Conservation (phyloP, 1,140 invertebrate genomes). For the Mizuhopecten yessoensis region DNA sequence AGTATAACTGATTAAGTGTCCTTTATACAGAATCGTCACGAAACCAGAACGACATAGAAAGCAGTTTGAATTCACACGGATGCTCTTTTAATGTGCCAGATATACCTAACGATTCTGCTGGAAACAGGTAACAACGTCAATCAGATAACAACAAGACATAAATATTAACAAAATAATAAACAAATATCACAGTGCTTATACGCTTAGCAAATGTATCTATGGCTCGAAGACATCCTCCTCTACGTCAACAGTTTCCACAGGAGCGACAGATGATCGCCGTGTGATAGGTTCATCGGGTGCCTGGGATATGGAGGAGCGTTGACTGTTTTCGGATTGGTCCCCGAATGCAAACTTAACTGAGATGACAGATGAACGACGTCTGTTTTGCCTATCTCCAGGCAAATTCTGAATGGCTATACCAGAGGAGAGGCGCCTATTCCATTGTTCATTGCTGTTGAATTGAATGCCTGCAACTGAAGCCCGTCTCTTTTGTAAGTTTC, state of each 20-base stretch:
- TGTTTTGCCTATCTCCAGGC: neutral
- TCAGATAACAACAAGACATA: no score
- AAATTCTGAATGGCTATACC: neutral
- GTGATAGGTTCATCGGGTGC: neutral
- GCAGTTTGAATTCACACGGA: no score
- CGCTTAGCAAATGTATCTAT: neutral
- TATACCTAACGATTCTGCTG: no score
- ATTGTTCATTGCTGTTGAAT: neutral
- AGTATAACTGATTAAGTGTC: no score
- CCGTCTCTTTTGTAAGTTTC: neutral
- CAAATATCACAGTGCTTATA: no score
- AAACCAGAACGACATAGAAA: no score
- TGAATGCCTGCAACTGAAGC: neutral
- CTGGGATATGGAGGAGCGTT: neutral
- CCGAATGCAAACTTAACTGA: neutral
- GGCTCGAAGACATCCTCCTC: neutral
- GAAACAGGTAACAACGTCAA: no score
- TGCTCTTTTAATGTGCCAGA: no score
- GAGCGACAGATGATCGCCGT: neutral
- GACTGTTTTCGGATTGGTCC: neutral
- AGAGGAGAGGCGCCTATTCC: neutral
- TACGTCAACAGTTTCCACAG: neutral
- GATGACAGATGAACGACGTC: neutral
- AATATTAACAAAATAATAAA: no score
- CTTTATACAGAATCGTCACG: no score